Evolutionary conservation across 2,888 invertebrate genomes (phyloP).

Genomic region (Dendrolimus pini): DNA sequence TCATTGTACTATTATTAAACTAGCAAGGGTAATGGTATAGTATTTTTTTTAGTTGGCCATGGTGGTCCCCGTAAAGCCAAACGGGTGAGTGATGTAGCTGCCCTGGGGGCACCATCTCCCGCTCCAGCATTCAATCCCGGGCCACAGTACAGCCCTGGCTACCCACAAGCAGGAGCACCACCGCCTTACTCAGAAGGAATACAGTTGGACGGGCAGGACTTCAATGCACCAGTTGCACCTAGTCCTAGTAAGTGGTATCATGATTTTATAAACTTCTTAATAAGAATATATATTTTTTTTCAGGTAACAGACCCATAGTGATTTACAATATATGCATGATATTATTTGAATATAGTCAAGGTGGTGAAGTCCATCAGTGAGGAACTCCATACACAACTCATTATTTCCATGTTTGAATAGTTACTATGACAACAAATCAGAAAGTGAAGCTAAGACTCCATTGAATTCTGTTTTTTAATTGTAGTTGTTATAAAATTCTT

Average conservation of each 20-base stretch:
- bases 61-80: constrained; percentile 76
- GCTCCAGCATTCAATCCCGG: constrained; percentile 40
- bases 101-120: constrained; percentile 78
- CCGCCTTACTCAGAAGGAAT: constrained; percentile 60
- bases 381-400: too few relatives aligned
- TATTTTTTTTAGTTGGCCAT: constrained; percentile 41
- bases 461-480: too few relatives aligned
- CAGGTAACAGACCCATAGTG: too few relatives aligned
- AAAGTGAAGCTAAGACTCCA: too few relatives aligned
- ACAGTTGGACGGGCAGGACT: constrained; percentile 53
- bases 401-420: too few relatives aligned
- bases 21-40: too few relatives aligned
- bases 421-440: too few relatives aligned
- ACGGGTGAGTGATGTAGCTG: constrained; percentile 81
- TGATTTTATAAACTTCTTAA: background rate
- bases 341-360: too few relatives aligned
- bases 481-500: too few relatives aligned
- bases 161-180: constrained; percentile 39
- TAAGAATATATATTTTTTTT: background rate
- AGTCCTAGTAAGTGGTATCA: constrained; percentile 34
- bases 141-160: constrained; percentile 37
- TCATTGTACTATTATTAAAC: too few relatives aligned
- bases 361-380: too few relatives aligned
- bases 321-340: too few relatives aligned
- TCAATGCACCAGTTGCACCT: constrained; percentile 26